These are phyloP conservation scores for Pantherophis alleghaniensis DNA, from an alignment of 2,797 vertebrate genomes.

Conservation along the genomic window DNA sequence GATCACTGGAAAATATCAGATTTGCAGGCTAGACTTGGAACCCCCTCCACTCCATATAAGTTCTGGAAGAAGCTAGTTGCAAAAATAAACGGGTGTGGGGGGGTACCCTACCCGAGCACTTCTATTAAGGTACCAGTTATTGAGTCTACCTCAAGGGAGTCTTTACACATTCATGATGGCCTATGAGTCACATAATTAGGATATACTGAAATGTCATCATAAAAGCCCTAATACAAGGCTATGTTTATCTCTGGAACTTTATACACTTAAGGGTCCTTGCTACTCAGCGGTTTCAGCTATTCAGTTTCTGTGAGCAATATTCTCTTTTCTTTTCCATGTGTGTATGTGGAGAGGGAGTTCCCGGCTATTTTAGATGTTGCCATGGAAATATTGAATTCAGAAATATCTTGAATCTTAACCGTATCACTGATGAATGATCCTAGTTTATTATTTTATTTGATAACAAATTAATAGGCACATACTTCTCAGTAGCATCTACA, in stretches of 20 bases:
- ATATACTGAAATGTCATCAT: background rate
- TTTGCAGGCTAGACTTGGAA: background rate
- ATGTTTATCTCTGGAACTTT: background rate
- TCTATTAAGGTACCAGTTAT: background rate
- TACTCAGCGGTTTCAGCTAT: background rate
- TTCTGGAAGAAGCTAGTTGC: background rate
- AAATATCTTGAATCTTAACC: background rate
- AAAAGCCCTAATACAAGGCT: background rate
- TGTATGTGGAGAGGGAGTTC: background rate
- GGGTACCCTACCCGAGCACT: background rate
- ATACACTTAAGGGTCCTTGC: background rate
- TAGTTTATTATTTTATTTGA: background rate
- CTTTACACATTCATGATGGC: background rate
- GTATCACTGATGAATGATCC: background rate
- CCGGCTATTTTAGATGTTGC: conserved; percentile 3
- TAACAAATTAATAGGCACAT: background rate
- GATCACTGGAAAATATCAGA: background rate
- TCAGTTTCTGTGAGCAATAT: background rate
- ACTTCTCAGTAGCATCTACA: background rate
- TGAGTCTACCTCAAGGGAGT: background rate
- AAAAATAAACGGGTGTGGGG: background rate
- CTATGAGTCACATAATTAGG: background rate
- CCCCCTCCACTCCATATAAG: background rate
- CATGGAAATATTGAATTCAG: conserved; percentile 2
- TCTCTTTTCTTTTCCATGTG: background rate